Evolutionary conservation across 2,888 invertebrate genomes (phyloP), one percentile per base, ranked within the genome.

Genomic region (Sisyra terminalis): DNA sequence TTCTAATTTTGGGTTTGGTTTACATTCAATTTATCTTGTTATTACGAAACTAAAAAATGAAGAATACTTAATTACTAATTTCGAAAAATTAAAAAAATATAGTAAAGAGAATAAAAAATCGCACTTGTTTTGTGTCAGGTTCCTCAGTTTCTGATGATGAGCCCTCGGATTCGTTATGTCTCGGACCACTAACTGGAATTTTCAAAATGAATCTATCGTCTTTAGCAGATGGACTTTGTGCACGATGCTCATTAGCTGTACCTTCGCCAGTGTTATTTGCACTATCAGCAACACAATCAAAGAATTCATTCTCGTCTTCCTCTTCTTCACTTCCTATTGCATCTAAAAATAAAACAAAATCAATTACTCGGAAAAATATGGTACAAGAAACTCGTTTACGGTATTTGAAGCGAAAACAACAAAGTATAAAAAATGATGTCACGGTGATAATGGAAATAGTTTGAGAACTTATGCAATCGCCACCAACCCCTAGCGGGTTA

Each of bases 281-380:
- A 46, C 61, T 61, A 3, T 63, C 57, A 53, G 57, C 53, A 59
- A 51, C 46, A 57, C 64, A 56, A 58, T 80, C 79, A 54, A 78
- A 82, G 61, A 79, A 81, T 54, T 81, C 80, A 57, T 76, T 78
- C 52, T 83, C 81, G 53, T 81, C 82, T 59, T 83, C 82, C 58
- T 78, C 71, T 43, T 66, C 75, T 45, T 60, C 18, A 34, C 34
- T 41, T 13, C 40, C 40, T 24, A 59, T 52, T 18, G 52, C 53
- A 40, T 55, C 54, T 45, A 49, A 46, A 24, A 55, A 49, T 14
- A 49, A 46, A 2, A 38, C 30, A 46, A 38, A 37, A 6, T 15
- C 9, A 37, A 37, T 13, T n/a, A n/a, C n/a, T n/a, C n/a, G n/a
- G n/a, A n/a, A n/a, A n/a, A n/a, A n/a, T n/a, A n/a, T n/a, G n/a